Conservation (phyloP, 1,140 invertebrate genomes). For the Pseudomyrmex concolor region DNA sequence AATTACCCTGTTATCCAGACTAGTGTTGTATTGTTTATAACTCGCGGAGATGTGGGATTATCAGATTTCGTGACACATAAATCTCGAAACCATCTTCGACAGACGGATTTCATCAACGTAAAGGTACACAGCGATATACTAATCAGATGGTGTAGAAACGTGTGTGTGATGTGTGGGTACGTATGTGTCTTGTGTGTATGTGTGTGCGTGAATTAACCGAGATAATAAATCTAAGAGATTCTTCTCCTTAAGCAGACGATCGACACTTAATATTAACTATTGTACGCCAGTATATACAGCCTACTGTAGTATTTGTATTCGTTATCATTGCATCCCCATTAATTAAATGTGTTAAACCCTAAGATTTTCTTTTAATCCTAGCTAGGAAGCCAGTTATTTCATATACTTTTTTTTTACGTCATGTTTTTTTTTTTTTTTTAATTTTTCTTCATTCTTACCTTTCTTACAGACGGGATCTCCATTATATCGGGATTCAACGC, state of each 20-base stretch:
- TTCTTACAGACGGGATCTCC: slow-evolving; percentile 32
- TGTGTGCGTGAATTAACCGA: background rate
- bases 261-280: slow-evolving; percentile 67
- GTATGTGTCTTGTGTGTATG: too few species aligned
- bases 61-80: slow-evolving; percentile 24
- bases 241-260: slow-evolving; percentile 75
- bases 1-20: slow-evolving; percentile 76
- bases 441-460: slow-evolving; percentile 51
- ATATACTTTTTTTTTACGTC: slow-evolving; percentile 22
- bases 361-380: slow-evolving; percentile 72
- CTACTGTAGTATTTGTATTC: slow-evolving; percentile 70
- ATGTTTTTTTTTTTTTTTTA: too few species aligned
- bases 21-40: slow-evolving; percentile 62
- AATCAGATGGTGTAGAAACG: too few species aligned
- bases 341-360: slow-evolving; percentile 67
- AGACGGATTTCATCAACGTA: slow-evolving; percentile 28
- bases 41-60: slow-evolving; percentile 16
- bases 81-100: slow-evolving; percentile 19
- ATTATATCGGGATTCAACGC: slow-evolving; percentile 6
- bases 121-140: background rate
- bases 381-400: slow-evolving; percentile 76
- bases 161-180: too few species aligned
- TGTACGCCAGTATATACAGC: slow-evolving; percentile 71
- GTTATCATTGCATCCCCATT: slow-evolving; percentile 66
- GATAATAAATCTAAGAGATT: slow-evolving; percentile 17